Conservation (phyloP, 2,113 vertebrate species). For the Macaca mulatta region DNA sequence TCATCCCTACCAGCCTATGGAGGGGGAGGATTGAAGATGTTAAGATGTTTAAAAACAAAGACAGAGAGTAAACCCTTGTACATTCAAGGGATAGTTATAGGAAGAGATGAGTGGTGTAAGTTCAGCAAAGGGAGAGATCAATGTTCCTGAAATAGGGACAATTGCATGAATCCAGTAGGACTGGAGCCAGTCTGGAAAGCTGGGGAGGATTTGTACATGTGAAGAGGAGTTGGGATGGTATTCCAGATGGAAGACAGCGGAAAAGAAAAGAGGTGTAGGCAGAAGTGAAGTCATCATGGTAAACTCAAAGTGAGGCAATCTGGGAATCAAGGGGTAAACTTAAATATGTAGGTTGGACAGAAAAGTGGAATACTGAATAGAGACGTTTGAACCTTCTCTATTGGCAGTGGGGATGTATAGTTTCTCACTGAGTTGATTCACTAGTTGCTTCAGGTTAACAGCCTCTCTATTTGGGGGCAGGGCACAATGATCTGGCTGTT, state of each 20-base stretch:
- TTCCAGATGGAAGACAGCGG: not conserved
- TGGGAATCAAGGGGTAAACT: not conserved
- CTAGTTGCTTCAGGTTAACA: not conserved
- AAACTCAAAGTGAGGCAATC: not conserved
- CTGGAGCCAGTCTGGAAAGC: not conserved
- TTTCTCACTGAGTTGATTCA: not conserved
- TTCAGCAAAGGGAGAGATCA: not conserved
- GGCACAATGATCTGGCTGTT: slow-evolving; percentile 46
- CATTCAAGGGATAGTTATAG: not conserved
- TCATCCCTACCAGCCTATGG: not conserved
- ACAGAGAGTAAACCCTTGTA: not conserved
- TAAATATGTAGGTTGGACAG: not conserved
- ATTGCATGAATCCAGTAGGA: not conserved
- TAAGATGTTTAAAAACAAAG: not conserved
- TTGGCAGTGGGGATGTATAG: not conserved
- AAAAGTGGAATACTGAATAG: not conserved
- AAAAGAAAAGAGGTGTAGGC: not conserved
- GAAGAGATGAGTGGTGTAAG: not conserved
- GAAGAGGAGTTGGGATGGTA: not conserved
- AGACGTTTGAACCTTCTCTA: not conserved
- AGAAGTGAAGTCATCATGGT: not conserved
- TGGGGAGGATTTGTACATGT: not conserved
- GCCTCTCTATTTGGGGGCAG: not conserved
- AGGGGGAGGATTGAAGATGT: not conserved
- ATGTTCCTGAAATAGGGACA: not conserved